Percentiles rank a stretch among this genome's conserved stretches.
These are phyloP conservation scores for Rostratula benghalensis DNA, from an alignment of 2,113 vertebrate genomes.

Conservation along the genomic window DNA sequence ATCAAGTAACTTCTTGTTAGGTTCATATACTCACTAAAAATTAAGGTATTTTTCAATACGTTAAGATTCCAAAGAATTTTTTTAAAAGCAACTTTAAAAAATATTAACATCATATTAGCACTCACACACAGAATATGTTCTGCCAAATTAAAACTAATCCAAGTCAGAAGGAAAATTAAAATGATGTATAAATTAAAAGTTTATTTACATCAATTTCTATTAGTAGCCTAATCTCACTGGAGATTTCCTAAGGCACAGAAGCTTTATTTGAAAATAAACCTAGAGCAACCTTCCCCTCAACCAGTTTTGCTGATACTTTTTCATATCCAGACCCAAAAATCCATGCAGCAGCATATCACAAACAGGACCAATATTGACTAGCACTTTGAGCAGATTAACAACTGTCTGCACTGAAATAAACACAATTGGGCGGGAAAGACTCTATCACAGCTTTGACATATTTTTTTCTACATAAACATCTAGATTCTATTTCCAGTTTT, in stretches of 20 bases:
- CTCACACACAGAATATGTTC: neutral
- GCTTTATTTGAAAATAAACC: neutral
- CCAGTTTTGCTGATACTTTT: neutral
- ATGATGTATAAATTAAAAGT: neutral
- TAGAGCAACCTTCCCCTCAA: neutral
- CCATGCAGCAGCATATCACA: neutral
- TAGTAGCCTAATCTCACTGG: neutral
- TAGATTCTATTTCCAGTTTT: neutral
- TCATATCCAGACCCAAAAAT: neutral
- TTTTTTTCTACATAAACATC: neutral
- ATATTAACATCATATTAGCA: neutral
- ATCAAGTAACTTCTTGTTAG: fast-evolving
- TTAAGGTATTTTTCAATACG: neutral
- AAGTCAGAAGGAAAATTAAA: neutral
- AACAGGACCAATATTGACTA: neutral
- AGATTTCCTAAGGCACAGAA: neutral
- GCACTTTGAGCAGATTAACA: neutral
- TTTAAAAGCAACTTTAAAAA: neutral
- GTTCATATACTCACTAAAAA: neutral
- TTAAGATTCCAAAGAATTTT: neutral
- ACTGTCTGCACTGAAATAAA: neutral
- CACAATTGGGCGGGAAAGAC: neutral
- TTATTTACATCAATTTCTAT: neutral
- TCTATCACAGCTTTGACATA: neutral
- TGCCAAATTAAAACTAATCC: neutral